Conservation (phyloP, 2,113 vertebrate species). For the Haliaeetus leucogaster region DNA sequence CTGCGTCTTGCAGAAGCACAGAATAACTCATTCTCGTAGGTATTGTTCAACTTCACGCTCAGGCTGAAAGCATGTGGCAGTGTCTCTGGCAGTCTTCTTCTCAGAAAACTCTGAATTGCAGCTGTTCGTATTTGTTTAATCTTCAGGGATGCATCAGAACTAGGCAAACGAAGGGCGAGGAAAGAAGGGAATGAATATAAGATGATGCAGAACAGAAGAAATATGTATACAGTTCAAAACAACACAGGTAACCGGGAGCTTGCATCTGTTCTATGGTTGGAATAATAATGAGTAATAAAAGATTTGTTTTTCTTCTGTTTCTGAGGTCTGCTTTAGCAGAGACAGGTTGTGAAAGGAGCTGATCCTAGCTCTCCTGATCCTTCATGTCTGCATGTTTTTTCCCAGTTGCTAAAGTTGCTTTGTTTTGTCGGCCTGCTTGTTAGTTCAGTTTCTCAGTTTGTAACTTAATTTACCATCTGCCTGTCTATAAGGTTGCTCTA, state of each 20-base stretch:
- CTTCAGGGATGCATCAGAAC: conserved; percentile 82
- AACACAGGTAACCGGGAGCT: conserved; percentile 82
- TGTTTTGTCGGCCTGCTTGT: conserved; percentile 20
- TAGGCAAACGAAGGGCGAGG: conserved; percentile 74
- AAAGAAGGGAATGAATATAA: conserved; percentile 93
- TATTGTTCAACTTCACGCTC: conserved; percentile 67
- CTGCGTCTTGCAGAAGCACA: conserved; percentile 91
- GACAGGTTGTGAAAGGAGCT: background rate
- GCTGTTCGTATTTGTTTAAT: conserved; percentile 34
- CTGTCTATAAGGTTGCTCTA: background rate
- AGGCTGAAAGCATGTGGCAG: conserved; percentile 18
- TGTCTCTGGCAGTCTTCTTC: background rate
- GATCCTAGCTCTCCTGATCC: background rate
- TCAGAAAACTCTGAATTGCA: background rate
- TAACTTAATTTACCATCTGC: conserved; percentile 66
- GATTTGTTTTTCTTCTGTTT: background rate
- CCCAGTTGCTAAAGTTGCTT: conserved; percentile 32
- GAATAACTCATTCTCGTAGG: conserved; percentile 85
- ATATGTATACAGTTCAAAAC: conserved; percentile 77
- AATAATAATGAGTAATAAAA: background rate
- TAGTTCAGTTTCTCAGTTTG: conserved; percentile 42
- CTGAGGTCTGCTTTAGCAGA: background rate
- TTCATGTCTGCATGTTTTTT: background rate
- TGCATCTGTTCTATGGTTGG: background rate
- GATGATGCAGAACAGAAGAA: conserved; percentile 88